Base-by-base conservation (phyloP, 1,140 invertebrate genomes). In the Drosophila kurseongensis region DNA sequence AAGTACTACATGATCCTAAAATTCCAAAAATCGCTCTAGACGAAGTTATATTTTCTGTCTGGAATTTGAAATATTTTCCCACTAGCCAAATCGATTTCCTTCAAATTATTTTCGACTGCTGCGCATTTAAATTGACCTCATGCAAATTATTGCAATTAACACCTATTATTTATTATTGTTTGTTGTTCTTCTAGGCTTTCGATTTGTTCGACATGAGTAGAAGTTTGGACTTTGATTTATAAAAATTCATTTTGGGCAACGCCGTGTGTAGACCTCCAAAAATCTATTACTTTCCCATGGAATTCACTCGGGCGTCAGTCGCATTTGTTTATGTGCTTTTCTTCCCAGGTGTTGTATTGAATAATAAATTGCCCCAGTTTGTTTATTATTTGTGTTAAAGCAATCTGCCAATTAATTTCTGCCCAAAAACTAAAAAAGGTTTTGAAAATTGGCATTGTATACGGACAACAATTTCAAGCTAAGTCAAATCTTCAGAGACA, bases 101-200 rank as follows among this genome's bases (percentile, higher is more conserved):
- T 12, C 18, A 8, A 54, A 29, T 27, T 59, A 51, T 58, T 38
- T 68, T 47, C 14, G 32, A 23, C 65, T 40, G 29, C 14, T 50
- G 66, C 56, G 38, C 23, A 45, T 55, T 36, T 18, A 18, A 52
- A 18, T 50, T 40, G 16, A 14, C 23, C 16, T 5, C 45, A 63
- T 51, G 45, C 47, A 75, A 75, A 75, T 75, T 54, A 75, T 75
- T 58, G 54, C 72, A 75, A 75, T 75, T 75, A 75, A 48, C 73
- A 55, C 61, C 62, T 75, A 32, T 44, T 54, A 75, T 76, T 75
- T 76, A 75, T 35, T 23, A 44, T 38, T 41, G 72, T 75, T 75
- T 75, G 47, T 47, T 69, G 13, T 41, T 50, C 16, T 48, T 66
- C 41, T 9, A 36, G 13, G 42, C 13, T 13, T 23, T 38, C 9